Evolutionary conservation across 2,888 invertebrate genomes (phyloP).

Genomic region (Oscheius sp.): DNA sequence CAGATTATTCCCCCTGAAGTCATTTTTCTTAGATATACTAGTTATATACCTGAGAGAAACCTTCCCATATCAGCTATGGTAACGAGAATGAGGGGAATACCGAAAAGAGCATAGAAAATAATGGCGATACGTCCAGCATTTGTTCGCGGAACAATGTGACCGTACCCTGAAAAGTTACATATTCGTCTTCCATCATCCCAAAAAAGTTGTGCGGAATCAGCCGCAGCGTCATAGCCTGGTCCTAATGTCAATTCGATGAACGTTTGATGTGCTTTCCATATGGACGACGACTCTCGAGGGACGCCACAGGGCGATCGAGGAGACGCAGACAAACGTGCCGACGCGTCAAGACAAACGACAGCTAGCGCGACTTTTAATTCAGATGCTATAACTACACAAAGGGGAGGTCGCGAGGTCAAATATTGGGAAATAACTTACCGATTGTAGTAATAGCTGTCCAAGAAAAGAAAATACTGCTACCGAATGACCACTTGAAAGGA

Average conservation of each 20-base stretch:
- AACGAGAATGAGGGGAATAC: slow-evolving; percentile 70
- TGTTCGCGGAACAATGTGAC: slow-evolving; percentile 70
- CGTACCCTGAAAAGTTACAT: slow-evolving; percentile 55
- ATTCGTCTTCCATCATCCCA: not conserved
- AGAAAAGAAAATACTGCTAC: slow-evolving; percentile 69
- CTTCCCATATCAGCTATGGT: slow-evolving; percentile 71
- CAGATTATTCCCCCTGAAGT: slow-evolving; percentile 66
- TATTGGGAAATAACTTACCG: slow-evolving; percentile 43
- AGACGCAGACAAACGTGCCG: slow-evolving; percentile 31
- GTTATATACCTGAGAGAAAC: slow-evolving; percentile 64
- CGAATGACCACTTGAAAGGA: slow-evolving; percentile 69
- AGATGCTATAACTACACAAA: not conserved
- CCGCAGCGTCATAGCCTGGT: slow-evolving; percentile 26
- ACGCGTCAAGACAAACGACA: slow-evolving; percentile 31
- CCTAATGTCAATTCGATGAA: slow-evolving; percentile 32
- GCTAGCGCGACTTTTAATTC: slow-evolving; percentile 15
- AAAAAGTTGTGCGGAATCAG: not conserved
- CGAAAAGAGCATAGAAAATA: slow-evolving; percentile 69
- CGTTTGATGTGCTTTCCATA: slow-evolving; percentile 31
- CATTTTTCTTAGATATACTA: not conserved
- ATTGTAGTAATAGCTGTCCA: slow-evolving; percentile 71
- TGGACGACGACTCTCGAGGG: slow-evolving; percentile 30
- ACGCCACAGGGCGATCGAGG: slow-evolving; percentile 24
- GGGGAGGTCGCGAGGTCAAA: no score
- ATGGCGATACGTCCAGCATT: slow-evolving; percentile 66